A percentile compares a stretch with the other conserved stretches of the same genome.
Evolutionary conservation across 2,888 invertebrate genomes (phyloP).

Genomic region (Aromia moschata): DNA sequence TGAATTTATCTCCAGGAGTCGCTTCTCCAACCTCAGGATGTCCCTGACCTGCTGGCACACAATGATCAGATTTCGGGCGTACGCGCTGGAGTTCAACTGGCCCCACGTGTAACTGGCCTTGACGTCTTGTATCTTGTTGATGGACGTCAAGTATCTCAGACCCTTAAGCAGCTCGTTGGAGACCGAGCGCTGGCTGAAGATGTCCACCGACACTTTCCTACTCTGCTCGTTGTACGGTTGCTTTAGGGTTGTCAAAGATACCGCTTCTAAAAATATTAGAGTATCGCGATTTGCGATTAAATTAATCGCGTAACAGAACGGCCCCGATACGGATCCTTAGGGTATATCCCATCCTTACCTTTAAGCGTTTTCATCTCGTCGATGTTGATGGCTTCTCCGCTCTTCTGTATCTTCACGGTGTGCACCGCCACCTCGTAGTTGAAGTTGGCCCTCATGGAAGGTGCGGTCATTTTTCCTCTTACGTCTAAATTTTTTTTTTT

Average conservation of each 20-base stretch:
- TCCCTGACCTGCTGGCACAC: slow-evolving; percentile 65
- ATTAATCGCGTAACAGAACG: too few species aligned
- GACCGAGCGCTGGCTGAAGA: slow-evolving; percentile 66
- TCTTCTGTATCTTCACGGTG: slow-evolving; percentile 67
- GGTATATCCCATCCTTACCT: too few species aligned
- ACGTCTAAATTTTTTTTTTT: too few species aligned
- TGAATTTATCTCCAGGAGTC: slow-evolving; percentile 65
- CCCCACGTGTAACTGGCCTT: slow-evolving; percentile 55
- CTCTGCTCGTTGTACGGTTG: slow-evolving; percentile 46
- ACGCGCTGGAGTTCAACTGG: slow-evolving; percentile 53
- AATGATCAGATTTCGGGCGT: slow-evolving; percentile 65
- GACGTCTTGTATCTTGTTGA: slow-evolving; percentile 47
- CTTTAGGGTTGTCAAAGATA: slow-evolving; percentile 50
- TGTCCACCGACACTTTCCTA: slow-evolving; percentile 61
- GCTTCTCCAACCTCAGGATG: slow-evolving; percentile 65
- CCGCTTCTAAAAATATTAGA: slow-evolving; percentile 50
- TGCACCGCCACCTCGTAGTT: slow-evolving; percentile 68
- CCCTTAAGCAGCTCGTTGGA: slow-evolving; percentile 69
- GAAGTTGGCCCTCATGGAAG: slow-evolving; percentile 23
- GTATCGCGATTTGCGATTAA: too few species aligned
- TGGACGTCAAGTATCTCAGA: slow-evolving; percentile 44
- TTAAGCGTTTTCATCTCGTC: slow-evolving; percentile 61
- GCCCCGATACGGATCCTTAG: too few species aligned
- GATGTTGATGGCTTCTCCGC: slow-evolving; percentile 68
- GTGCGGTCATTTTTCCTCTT: slow-evolving; percentile 37